Base-by-base conservation (phyloP, 2,113 vertebrate genomes). In the Bufo bufo region DNA sequence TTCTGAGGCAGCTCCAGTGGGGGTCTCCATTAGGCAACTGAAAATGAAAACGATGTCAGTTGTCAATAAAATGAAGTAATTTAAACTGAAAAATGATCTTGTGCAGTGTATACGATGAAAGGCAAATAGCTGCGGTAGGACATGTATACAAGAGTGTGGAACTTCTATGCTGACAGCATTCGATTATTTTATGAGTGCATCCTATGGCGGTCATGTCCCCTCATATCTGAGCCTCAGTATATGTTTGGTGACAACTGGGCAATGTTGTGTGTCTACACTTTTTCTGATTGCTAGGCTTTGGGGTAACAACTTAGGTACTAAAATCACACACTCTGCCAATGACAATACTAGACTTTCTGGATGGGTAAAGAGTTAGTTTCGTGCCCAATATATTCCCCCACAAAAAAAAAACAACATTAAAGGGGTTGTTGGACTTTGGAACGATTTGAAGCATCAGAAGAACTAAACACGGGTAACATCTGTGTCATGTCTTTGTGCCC, bases 21-120 rank as follows among this genome's bases (percentile, higher is more conserved):
- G 63, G 82, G 82, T 84, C 82, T 84, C 82, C 65, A 84, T 84
- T 84, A 84, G 47, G 82, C 47, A 71, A 54, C 82, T 84, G 65
- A 84, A 84, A 54, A 84, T 66, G 63, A 84, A 84, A 84, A 84
- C 82, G 7, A 69, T 84, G 82, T 84, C 82, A 84, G 82, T 54
- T 65, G 66, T 69, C 82, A 52, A 82, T 83, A 83, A 33, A 84
- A 65, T 54, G 16, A 84, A 66, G 63, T 69, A 52, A n/a, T 71
- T 11, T 54, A 84, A 16, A 54, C 47, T 69, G 82, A 84, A 84
- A 84, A 71, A 54, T 23, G 82, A 84, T 84, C 45, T 84, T 71
- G 63, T 84, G 82, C 65, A 71, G 71, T 33, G 45, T 14, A 71
- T 84, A 33, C 33, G 63, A 69, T 84, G 63, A 50, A 84, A 84